A percentile compares a stretch with the other conserved stretches of the same genome.
Evolutionary conservation across 2,113 vertebrate species (phyloP).

Genomic region (Anhinga rufa): DNA sequence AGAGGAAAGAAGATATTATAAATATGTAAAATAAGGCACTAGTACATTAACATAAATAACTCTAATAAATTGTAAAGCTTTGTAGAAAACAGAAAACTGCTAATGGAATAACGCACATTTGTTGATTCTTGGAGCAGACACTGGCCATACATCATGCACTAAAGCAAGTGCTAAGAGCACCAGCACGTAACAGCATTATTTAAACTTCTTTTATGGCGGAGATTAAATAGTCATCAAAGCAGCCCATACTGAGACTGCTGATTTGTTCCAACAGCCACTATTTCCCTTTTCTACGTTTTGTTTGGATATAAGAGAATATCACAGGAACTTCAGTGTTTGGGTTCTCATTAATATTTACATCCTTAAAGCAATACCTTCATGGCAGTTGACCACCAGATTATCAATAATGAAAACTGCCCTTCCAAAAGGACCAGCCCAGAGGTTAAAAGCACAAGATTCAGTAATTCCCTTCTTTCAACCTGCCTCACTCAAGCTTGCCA

Average conservation of each 20-base stretch:
- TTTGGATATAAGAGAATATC: background rate
- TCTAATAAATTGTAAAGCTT: slow-evolving; percentile 64
- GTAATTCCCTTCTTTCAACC: background rate
- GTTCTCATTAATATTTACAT: background rate
- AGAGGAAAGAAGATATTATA: slow-evolving; percentile 51
- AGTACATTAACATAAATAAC: slow-evolving; percentile 64
- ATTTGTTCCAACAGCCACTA: background rate
- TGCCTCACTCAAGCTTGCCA: background rate
- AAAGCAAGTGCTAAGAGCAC: slow-evolving; percentile 23
- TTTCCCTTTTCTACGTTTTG: background rate
- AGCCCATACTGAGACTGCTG: background rate
- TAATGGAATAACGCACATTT: slow-evolving; percentile 65
- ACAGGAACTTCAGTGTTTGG: background rate
- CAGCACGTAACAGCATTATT: background rate
- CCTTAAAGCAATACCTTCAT: background rate
- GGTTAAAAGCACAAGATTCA: background rate
- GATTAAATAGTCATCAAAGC: slow-evolving; percentile 4
- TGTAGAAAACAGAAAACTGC: slow-evolving; percentile 55
- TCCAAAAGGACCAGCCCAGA: background rate
- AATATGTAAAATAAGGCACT: slow-evolving; percentile 60
- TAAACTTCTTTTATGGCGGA: slow-evolving; percentile 17
- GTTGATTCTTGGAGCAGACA: slow-evolving; percentile 52
- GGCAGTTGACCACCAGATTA: background rate
- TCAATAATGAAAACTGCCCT: background rate
- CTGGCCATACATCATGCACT: slow-evolving; percentile 24